Evolutionary conservation across 2,797 vertebrate genomes (phyloP).

Genomic region (Onychomys arenicola): DNA sequence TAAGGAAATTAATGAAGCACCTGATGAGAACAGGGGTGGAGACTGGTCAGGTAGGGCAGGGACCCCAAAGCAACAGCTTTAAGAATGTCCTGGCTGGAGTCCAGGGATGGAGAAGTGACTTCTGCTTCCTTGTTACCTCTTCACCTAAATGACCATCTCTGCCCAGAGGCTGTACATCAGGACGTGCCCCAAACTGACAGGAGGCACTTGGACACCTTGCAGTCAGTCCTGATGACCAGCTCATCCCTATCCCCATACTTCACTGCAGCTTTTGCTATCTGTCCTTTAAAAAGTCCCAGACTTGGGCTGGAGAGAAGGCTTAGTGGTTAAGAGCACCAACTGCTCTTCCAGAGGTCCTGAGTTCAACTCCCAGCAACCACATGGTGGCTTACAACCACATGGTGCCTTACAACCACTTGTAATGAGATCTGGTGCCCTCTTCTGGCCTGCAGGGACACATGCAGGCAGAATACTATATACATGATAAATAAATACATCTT

Average conservation of each 20-base stretch:
- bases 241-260: not conserved
- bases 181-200: not conserved
- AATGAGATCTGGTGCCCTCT: no score
- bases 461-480: no score
- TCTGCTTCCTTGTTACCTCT: not conserved
- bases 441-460: no score
- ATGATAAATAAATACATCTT: no score
- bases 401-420: no score
- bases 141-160: not conserved
- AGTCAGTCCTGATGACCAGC: not conserved
- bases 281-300: not conserved
- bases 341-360: no score
- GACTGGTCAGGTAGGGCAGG: not conserved
- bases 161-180: not conserved
- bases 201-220: not conserved
- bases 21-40: not conserved
- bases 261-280: not conserved
- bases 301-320: no score
- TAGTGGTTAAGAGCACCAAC: no score
- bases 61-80: not conserved
- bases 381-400: no score
- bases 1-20: not conserved
- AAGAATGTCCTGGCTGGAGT: not conserved
- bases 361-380: no score
- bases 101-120: not conserved